phyloP scores from a whole-genome alignment of 2,888 invertebrate genomes.

The Hoplodrina ambigua region DNA sequence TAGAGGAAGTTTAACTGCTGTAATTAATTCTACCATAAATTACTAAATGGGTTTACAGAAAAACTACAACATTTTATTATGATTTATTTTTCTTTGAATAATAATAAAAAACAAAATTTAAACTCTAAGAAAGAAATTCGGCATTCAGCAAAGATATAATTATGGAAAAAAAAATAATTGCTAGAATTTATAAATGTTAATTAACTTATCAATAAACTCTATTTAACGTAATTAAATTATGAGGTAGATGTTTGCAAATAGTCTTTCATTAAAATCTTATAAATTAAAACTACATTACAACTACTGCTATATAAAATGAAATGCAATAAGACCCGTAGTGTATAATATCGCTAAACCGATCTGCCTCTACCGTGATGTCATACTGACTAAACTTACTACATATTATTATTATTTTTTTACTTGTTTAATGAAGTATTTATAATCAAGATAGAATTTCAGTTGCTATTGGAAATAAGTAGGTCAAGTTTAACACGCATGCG shows the following conservation, averaged over 20 bases:
- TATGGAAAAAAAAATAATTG: slow-evolving; percentile 75
- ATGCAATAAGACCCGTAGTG: slow-evolving; percentile 77
- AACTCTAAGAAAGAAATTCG: slow-evolving; percentile 87
- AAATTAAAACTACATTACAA: slow-evolving; percentile 75
- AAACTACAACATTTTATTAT: slow-evolving; percentile 69
- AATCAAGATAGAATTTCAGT: slow-evolving; percentile 24
- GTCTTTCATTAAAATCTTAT: slow-evolving; percentile 86
- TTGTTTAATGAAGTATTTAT: slow-evolving; percentile 10
- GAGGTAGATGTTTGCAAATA: slow-evolving; percentile 90
- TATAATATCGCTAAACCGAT: slow-evolving; percentile 65
- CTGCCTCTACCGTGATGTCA: slow-evolving; percentile 58
- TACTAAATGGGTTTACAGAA: slow-evolving; percentile 48
- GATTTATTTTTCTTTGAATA: slow-evolving; percentile 87
- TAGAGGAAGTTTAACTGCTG: not conserved
- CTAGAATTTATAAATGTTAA: slow-evolving; percentile 87
- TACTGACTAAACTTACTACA: slow-evolving; percentile 44
- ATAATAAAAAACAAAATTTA: slow-evolving; percentile 88
- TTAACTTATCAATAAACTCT: slow-evolving; percentile 87
- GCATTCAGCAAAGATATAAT: slow-evolving; percentile 80
- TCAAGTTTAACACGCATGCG: slow-evolving; percentile 37
- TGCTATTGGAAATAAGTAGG: slow-evolving; percentile 19
- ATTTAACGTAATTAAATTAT: slow-evolving; percentile 87
- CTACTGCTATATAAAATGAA: slow-evolving; percentile 77
- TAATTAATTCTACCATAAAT: not conserved
- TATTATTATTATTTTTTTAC: slow-evolving; percentile 25